Conservation (phyloP, 1,140 invertebrate species). For the Conus betulinus region DNA sequence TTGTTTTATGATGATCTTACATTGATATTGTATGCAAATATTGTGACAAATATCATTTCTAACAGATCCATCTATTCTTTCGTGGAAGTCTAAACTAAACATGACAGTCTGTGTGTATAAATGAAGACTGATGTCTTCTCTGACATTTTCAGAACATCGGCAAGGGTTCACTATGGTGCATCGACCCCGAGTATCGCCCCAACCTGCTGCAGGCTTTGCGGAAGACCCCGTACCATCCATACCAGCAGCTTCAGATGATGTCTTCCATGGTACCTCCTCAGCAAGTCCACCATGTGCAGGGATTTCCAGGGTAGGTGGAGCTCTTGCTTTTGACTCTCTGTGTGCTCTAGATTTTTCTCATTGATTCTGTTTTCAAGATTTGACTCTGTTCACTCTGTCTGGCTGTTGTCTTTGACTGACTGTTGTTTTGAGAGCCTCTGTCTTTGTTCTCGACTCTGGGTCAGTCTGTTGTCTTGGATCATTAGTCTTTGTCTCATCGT, state of each 20-base stretch:
- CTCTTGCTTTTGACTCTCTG: not conserved
- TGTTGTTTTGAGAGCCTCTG: not conserved
- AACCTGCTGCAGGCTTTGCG: slow-evolving; percentile 90
- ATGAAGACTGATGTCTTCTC: no score
- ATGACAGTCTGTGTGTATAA: no score
- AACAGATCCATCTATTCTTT: no score
- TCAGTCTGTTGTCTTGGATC: no score
- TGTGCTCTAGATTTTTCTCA: not conserved
- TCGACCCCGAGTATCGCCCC: slow-evolving; percentile 90
- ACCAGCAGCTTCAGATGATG: slow-evolving; percentile 77
- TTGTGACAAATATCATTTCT: no score
- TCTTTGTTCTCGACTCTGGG: no score
- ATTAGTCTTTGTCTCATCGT: no score
- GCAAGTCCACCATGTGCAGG: slow-evolving; percentile 56
- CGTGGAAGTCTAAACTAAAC: no score
- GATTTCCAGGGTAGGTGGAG: slow-evolving; percentile 38
- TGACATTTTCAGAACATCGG: slow-evolving; percentile 84
- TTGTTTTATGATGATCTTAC: no score
- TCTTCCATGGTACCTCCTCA: slow-evolving; percentile 67
- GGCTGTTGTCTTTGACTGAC: not conserved
- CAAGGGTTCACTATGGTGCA: slow-evolving; percentile 96
- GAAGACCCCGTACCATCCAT: slow-evolving; percentile 89
- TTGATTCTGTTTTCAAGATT: not conserved
- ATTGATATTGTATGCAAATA: no score
- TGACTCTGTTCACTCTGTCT: not conserved